A percentile compares a stretch with the other conserved stretches of the same genome.
Conservation (phyloP, 2,113 vertebrate species). For the Phalacrocorax brasilianus region DNA sequence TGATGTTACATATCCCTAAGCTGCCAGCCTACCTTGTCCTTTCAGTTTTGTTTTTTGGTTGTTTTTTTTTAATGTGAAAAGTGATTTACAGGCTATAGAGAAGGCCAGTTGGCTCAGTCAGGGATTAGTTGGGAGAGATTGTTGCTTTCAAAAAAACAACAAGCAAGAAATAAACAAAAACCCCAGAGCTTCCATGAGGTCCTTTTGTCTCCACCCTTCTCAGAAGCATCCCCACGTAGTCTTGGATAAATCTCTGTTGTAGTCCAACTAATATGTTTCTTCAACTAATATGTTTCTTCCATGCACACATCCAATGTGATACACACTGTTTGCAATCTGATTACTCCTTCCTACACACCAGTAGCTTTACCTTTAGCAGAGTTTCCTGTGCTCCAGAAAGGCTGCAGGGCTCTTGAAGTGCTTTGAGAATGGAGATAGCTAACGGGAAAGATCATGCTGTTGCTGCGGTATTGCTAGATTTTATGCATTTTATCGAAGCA, state of each 20-base stretch:
- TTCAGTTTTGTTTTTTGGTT: neutral
- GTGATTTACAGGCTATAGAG: slow-evolving; percentile 11
- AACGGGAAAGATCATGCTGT: neutral
- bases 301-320: accelerated
- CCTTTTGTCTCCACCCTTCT: neutral
- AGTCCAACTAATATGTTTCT: neutral
- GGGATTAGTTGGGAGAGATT: neutral
- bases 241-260: neutral
- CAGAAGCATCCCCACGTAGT: neutral
- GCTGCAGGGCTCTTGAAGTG: neutral
- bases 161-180: neutral
- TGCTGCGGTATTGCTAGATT: neutral
- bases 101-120: neutral
- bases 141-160: neutral
- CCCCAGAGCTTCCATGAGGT: neutral
- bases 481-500: neutral
- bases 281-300: neutral
- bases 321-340: neutral
- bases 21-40: neutral
- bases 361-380: neutral
- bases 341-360: neutral
- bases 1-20: slow-evolving; percentile 13
- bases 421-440: neutral
- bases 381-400: neutral
- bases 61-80: neutral